Base-by-base conservation (phyloP, 2,797 vertebrate genomes). In the Coluber constrictor region DNA sequence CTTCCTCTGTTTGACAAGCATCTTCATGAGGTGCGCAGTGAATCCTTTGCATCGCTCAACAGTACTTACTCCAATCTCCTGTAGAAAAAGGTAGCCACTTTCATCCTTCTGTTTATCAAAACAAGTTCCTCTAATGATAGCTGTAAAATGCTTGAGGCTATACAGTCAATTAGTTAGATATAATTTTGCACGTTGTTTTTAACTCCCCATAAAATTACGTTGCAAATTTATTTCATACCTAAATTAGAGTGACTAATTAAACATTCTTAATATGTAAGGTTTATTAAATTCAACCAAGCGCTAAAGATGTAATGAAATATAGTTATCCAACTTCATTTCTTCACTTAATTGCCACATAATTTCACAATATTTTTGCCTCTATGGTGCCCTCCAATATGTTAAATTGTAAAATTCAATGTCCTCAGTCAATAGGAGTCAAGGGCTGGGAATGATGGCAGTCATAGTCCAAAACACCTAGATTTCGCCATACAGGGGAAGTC, bases 31-130 rank as follows among this genome's bases (percentile, higher is more conserved):
- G 95, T 99, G 99, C 37, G 98, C 98, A 1, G 98, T 97, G 97
- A 99, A 99, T 2, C 99, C 99, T 95, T 97, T 98, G 92, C 99
- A 99, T 86, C 99, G 97, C 57, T 99, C 98, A 12, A 99, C 95
- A 93, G 97, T 98, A 23, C 98, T 98, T 12, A 99, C 47, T 20
- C 98, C 98, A 93, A 99, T 93, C 94, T 99, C 99, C 99, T 99
- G 89, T 32, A 94, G 54, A 74, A 32, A 61, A n/a, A 93, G 5
- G 5, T 87, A 60, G 43, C 91, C 74, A 83, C 47, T 13, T 43
- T 79, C 5, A 88, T 29, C 29, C 20, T 29, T 79, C 27, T 51
- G 1, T 37, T 60, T 37, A 16, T 23, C 55, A 60, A 32, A 83
- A 83, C 10, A 60, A 9, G 15, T 18, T 3, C 60, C 29, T 59